Evolutionary conservation across 1,140 invertebrate species (phyloP).

Genomic region (Heliconius melpomene): DNA sequence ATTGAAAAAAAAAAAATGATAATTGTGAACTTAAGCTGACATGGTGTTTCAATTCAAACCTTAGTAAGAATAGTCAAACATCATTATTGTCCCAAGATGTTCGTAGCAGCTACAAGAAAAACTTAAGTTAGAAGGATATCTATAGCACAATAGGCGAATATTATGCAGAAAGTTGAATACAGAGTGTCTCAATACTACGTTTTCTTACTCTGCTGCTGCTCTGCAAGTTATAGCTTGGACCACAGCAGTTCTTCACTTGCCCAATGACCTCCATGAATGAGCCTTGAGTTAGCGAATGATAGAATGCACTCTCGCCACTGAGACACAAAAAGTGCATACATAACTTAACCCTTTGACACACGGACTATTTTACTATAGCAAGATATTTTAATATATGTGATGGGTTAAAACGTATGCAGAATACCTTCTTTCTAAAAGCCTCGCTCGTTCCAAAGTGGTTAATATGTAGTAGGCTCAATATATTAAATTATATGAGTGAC

Average conservation of each 20-base stretch:
- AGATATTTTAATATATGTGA: constrained; percentile 27
- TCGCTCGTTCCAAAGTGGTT: neutral
- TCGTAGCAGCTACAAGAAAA: no score
- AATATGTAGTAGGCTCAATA: constrained; percentile 2
- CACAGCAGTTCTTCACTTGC: constrained; percentile 17
- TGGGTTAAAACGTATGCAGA: constrained; percentile 7
- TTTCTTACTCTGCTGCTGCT: no score
- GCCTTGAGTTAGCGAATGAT: constrained; percentile 28
- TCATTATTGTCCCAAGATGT: no score
- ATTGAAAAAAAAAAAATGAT: no score
- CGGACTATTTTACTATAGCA: constrained; percentile 15
- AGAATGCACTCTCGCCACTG: constrained; percentile 26
- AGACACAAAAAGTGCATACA: constrained; percentile 32
- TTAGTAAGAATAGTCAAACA: no score
- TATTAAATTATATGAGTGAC: constrained; percentile 7
- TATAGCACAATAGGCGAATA: no score
- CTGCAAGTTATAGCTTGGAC: constrained; percentile 16
- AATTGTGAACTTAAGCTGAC: no score
- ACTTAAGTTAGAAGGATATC: no score
- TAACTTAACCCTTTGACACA: constrained; percentile 10
- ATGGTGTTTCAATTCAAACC: no score
- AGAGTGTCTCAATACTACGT: no score
- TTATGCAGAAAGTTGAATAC: no score
- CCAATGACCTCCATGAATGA: constrained; percentile 33
- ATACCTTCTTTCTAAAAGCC: constrained; percentile 20